Conservation (phyloP, 2,888 invertebrate species). For the Xylophagus ater region DNA sequence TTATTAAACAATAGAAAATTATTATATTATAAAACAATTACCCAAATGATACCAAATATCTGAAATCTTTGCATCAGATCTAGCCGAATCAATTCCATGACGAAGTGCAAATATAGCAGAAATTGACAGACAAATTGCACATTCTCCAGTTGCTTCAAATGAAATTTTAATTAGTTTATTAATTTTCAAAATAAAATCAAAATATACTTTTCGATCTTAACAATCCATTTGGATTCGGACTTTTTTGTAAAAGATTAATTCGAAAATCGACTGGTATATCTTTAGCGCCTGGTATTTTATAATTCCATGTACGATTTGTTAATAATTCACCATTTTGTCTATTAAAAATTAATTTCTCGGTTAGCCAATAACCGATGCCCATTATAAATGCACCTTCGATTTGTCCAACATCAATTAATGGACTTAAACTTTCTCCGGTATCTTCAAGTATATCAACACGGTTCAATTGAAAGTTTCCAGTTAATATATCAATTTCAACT, state of each 20-base stretch:
- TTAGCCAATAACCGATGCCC: constrained; percentile 48
- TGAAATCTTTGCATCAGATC: constrained; percentile 48
- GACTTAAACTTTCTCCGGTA: constrained; percentile 54
- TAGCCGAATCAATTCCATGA: constrained; percentile 50
- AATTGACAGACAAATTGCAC: constrained; percentile 42
- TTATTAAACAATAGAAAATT: neutral
- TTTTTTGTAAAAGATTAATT: constrained; percentile 42
- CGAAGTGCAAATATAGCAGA: constrained; percentile 49
- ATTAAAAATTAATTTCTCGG: constrained; percentile 46
- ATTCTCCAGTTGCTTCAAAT: constrained; percentile 46
- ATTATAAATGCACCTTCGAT: constrained; percentile 51
- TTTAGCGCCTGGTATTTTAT: constrained; percentile 46
- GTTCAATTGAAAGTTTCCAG: constrained; percentile 53
- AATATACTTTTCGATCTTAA: constrained; percentile 45
- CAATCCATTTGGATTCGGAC: constrained; percentile 43
- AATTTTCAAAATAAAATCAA: neutral
- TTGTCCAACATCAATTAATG: constrained; percentile 56
- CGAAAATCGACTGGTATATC: constrained; percentile 50
- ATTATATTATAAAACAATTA: too few relatives aligned
- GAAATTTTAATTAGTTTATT: constrained; percentile 11
- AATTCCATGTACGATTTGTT: constrained; percentile 52
- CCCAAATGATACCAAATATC: constrained; percentile 48
- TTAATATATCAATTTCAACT: constrained; percentile 60
- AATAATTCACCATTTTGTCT: constrained; percentile 43
- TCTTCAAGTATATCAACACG: constrained; percentile 61